A percentile compares a stretch with the other conserved stretches of the same genome.
Conservation (phyloP, 1,140 invertebrate species). For the Rhynchophorus ferrugineus region DNA sequence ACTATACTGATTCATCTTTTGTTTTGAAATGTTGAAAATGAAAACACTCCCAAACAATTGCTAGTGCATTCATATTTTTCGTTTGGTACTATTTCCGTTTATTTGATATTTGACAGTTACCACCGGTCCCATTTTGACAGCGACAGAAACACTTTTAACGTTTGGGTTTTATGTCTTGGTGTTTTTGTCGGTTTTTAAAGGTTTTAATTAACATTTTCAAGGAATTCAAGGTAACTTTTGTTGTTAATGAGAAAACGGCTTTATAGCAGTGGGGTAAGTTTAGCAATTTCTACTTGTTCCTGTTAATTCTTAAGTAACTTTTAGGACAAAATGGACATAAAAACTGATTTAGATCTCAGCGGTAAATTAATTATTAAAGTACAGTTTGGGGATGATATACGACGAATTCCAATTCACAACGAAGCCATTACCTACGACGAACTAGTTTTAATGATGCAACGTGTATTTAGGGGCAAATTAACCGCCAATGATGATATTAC, state of each 20-base stretch:
- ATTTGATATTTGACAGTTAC: slow-evolving; percentile 7
- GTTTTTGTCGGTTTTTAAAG: slow-evolving; percentile 24
- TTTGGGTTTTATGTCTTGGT: slow-evolving; percentile 20
- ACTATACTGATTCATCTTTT: too few relatives aligned
- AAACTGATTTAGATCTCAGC: slow-evolving; percentile 38
- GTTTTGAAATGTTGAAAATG: too few relatives aligned
- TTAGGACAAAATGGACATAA: slow-evolving; percentile 34
- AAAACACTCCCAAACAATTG: too few relatives aligned
- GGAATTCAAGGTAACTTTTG: slow-evolving; percentile 13
- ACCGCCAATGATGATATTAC: slow-evolving; percentile 59
- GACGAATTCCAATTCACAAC: slow-evolving; percentile 67
- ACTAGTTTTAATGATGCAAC: slow-evolving; percentile 69
- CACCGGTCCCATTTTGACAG: slow-evolving; percentile 17
- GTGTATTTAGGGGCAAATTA: slow-evolving; percentile 62
- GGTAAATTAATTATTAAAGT: slow-evolving; percentile 49
- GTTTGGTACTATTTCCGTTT: not conserved
- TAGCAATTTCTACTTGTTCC: not conserved
- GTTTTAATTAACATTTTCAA: slow-evolving; percentile 20
- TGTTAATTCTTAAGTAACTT: slow-evolving; percentile 6
- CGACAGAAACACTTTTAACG: slow-evolving; percentile 19
- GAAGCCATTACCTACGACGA: slow-evolving; percentile 74
- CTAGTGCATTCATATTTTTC: too few relatives aligned
- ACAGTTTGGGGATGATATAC: slow-evolving; percentile 62
- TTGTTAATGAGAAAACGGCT: slow-evolving; percentile 22
- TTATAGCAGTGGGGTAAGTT: slow-evolving; percentile 21